Evolutionary conservation across 2,113 vertebrate species (phyloP).

Genomic region (Aldabrachelys gigantea): DNA sequence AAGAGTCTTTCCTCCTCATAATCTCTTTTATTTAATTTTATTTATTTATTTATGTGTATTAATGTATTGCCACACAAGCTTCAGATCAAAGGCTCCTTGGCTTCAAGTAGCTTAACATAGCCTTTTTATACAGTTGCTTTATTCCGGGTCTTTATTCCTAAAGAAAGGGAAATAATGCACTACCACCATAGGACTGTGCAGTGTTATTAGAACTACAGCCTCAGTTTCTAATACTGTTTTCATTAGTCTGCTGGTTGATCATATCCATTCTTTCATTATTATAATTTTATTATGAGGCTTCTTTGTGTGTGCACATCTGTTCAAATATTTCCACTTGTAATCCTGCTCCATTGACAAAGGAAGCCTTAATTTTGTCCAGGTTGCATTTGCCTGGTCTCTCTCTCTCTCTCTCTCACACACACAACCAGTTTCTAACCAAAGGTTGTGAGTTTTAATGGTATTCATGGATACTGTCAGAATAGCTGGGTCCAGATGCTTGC

Average conservation of each 20-base stretch:
- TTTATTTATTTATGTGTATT: not conserved
- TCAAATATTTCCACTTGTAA: not conserved
- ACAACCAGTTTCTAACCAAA: constrained; percentile 4
- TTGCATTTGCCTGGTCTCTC: not conserved
- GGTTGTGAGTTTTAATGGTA: constrained; percentile 10
- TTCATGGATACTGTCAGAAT: not conserved
- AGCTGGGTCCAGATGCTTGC: not conserved
- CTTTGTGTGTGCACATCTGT: constrained; percentile 29
- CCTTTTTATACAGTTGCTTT: not conserved
- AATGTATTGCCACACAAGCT: not conserved
- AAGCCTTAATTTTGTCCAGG: constrained; percentile 6
- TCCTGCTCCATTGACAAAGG: constrained; percentile 6
- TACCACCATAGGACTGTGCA: not conserved
- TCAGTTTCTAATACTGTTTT: constrained; percentile 2
- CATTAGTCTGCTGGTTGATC: constrained; percentile 16
- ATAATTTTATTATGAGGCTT: constrained; percentile 36
- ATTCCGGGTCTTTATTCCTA: not conserved
- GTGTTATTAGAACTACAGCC: not conserved
- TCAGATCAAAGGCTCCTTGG: not conserved
- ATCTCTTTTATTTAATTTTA: not conserved
- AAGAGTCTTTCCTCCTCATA: not conserved
- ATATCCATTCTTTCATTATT: not conserved
- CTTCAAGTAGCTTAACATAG: rapidly evolving
- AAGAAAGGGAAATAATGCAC: not conserved
- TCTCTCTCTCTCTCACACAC: not conserved